These are phyloP conservation scores for Muntiacus reevesi DNA, from an alignment of 2,113 vertebrate genomes.

Conservation along the genomic window DNA sequence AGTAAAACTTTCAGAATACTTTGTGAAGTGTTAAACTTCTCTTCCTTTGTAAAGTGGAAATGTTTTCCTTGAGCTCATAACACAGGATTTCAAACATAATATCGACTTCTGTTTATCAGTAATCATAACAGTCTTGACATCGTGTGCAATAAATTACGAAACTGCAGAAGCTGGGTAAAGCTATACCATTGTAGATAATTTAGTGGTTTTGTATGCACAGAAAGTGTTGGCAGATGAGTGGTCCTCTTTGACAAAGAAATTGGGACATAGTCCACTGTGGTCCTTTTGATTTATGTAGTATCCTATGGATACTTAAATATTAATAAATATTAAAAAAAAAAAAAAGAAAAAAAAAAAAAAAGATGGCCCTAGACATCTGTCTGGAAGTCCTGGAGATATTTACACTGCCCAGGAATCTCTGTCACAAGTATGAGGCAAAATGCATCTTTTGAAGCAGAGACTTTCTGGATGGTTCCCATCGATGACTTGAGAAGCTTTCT, in stretches of 20 bases:
- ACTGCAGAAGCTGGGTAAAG: neutral
- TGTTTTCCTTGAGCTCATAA: neutral
- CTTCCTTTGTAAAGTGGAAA: slow-evolving; percentile 1
- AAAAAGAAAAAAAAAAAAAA: neutral
- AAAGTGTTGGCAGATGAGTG: neutral
- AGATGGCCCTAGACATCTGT: neutral
- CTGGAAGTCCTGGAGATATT: neutral
- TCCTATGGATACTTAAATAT: neutral
- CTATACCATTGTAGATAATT: neutral
- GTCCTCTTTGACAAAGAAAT: neutral
- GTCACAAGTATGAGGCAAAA: neutral
- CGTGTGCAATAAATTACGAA: neutral
- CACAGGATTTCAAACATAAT: neutral
- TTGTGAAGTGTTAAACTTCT: neutral
- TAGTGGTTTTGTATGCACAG: neutral
- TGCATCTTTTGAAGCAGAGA: neutral
- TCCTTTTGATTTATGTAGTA: neutral
- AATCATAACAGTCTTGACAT: neutral
- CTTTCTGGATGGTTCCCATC: neutral
- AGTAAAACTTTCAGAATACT: neutral
- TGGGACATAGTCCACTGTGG: neutral
- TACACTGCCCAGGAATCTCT: neutral
- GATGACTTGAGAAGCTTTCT: neutral
- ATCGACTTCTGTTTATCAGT: neutral
- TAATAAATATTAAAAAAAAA: neutral